Evolutionary conservation across 2,797 vertebrate species (phyloP).

Genomic region (Microhierax caerulescens): DNA sequence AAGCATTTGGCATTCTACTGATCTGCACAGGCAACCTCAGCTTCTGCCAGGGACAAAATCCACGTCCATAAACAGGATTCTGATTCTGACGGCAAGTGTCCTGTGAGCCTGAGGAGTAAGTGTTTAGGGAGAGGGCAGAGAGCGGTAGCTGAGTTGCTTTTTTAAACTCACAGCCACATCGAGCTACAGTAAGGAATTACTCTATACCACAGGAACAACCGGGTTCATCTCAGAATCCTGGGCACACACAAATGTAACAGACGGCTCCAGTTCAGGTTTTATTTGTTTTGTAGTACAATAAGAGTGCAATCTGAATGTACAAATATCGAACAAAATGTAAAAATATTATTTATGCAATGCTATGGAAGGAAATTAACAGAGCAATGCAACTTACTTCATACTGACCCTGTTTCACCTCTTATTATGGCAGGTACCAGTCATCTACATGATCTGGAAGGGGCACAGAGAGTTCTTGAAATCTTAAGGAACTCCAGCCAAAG

Average conservation of each 20-base stretch:
- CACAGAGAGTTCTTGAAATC: slow-evolving; percentile 21
- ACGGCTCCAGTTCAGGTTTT: slow-evolving; percentile 71
- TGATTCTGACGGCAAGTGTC: not conserved
- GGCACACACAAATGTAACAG: slow-evolving; percentile 47
- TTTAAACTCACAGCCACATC: not conserved
- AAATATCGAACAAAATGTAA: slow-evolving; percentile 73
- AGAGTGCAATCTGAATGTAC: slow-evolving; percentile 73
- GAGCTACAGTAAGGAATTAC: not conserved
- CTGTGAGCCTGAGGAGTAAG: not conserved
- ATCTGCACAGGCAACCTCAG: not conserved
- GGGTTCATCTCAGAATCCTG: not conserved
- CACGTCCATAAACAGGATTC: not conserved
- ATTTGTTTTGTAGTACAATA: slow-evolving; percentile 74
- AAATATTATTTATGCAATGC: slow-evolving; percentile 68
- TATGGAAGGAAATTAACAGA: slow-evolving; percentile 67
- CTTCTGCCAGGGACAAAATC: not conserved
- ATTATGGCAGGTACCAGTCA: slow-evolving; percentile 59
- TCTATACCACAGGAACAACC: not conserved
- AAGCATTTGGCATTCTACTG: not conserved
- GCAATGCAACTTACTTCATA: slow-evolving; percentile 57
- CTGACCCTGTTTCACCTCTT: slow-evolving; percentile 66
- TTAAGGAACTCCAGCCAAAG: slow-evolving; percentile 18
- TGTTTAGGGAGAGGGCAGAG: not conserved
- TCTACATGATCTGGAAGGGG: slow-evolving; percentile 2
- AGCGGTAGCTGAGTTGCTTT: not conserved